Base-by-base conservation (phyloP, 1,140 invertebrate genomes). In the Procambarus clarkii region DNA sequence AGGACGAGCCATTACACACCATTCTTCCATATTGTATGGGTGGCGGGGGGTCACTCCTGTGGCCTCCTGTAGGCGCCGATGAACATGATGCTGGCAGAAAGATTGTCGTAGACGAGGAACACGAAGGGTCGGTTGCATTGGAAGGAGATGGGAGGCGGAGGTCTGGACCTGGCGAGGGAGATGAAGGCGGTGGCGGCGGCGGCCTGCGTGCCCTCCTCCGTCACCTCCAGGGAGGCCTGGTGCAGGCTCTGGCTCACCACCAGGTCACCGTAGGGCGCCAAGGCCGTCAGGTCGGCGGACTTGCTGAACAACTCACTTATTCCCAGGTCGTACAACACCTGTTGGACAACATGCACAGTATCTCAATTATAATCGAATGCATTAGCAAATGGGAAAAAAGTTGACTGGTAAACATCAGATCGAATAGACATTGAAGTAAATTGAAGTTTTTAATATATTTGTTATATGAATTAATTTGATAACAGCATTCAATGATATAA, bases 121-220 rank as follows among this genome's bases (percentile, higher is more conserved):
- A 91, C 50, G 86, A 92, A 92, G 21, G 91, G 91, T 34, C 83
- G 80, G 86, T 92, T 88, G 46, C 81, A 85, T 34, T 69, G n/a
- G 54, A 92, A 92, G 64, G 13, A n/a, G 76, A 71, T 21, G 58
- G 86, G 15, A 18, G 54, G 7, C 54, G 54, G 54, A 58, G 13
- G 54, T 58, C 13, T 58, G 54, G 54, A 9, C 54, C 54, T 58
- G 7, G 54, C 7, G 54, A 9, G 54, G 54, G 54, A 58, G 7
- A 58, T 58, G 54, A 95, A 95, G 80, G 94, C 94, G 48, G 94
- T 97, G 0, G 95, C 95, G 1, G 96, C 96, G 0, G 96, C 96
- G 2, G 96, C 96, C 93, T 96, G 96, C 0, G 97, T 97, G n/a
- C 97, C 97, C 76, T 95, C 95, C 94, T 97, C 97, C 24, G 96